phyloP scores from a whole-genome alignment of 2,797 vertebrate genomes.

The Notolepis coatsorum region DNA sequence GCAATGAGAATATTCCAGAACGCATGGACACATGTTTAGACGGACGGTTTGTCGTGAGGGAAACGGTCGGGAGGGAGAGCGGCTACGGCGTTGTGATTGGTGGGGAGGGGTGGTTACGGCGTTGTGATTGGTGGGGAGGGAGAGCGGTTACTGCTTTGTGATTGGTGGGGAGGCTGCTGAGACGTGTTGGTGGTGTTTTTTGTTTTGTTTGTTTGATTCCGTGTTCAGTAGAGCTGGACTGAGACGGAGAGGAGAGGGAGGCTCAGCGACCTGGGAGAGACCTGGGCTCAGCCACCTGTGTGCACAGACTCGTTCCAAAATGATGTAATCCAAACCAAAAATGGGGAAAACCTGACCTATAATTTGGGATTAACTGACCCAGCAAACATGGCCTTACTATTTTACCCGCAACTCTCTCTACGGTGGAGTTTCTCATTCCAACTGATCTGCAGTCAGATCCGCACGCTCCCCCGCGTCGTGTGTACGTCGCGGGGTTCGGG shows the following conservation, averaged over 20 bases:
- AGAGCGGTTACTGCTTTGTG: conserved; percentile 33
- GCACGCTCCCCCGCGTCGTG: not conserved
- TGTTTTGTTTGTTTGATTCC: too few relatives aligned
- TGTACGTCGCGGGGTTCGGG: not conserved
- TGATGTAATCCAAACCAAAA: conserved; percentile 13
- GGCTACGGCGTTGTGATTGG: conserved; percentile 36
- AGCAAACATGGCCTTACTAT: not conserved
- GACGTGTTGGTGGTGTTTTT: not conserved
- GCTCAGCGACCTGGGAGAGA: not conserved
- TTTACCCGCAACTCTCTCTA: too few relatives aligned
- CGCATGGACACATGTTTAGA: conserved; percentile 46
- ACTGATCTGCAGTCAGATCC: conserved; percentile 23
- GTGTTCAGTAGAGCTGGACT: too few relatives aligned
- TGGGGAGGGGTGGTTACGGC: too few relatives aligned
- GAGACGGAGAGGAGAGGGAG: conserved; percentile 23
- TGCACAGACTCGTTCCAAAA: not conserved
- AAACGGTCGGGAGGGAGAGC: too few relatives aligned
- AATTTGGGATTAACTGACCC: conserved; percentile 17
- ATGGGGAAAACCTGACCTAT: conserved; percentile 3
- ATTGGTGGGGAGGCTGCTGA: conserved; percentile 17
- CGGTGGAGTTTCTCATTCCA: too few relatives aligned
- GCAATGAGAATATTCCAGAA: conserved; percentile 66
- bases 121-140: conserved; percentile 41
- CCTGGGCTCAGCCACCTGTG: not conserved
- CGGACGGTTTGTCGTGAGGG: too few relatives aligned